Conservation (phyloP, 1,140 invertebrate genomes). For the Platyura marginata region DNA sequence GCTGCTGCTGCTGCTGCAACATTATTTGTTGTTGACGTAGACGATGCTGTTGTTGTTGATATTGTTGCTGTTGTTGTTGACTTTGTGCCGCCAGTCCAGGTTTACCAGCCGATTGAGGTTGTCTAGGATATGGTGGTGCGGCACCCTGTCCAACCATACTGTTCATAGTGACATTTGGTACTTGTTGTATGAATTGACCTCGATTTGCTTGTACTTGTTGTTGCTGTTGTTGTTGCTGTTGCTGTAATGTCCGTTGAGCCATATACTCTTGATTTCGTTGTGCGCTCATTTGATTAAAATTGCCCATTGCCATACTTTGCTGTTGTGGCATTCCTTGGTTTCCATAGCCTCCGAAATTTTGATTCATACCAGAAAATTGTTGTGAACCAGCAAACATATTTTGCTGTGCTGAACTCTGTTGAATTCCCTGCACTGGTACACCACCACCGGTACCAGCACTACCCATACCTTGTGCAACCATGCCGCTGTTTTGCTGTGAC, state of each 20-base stretch:
- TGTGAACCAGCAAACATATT: conserved; percentile 12
- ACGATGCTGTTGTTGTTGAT: conserved; percentile 21
- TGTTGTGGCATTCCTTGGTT: conserved; percentile 8
- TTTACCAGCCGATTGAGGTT: conserved; percentile 18
- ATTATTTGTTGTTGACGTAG: conserved; percentile 24
- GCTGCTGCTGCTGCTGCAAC: conserved; percentile 23
- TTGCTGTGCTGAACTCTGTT: conserved; percentile 9
- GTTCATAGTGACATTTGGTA: conserved; percentile 25
- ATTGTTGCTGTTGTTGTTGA: too few species aligned
- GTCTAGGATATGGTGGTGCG: conserved; percentile 27
- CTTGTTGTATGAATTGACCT: conserved; percentile 21
- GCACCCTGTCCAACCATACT: conserved; percentile 29
- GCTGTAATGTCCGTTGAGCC: conserved; percentile 34
- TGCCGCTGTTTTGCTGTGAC: conserved; percentile 1
- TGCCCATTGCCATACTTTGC: conserved; percentile 25
- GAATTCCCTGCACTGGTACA: conserved; percentile 8
- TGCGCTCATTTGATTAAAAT: conserved; percentile 22
- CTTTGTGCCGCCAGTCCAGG: conserved; percentile 18
- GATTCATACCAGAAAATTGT: conserved; percentile 12
- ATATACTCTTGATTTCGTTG: conserved; percentile 25
- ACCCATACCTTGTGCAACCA: conserved; percentile 5
- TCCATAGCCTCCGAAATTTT: conserved; percentile 18
- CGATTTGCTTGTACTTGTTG: conserved; percentile 15
- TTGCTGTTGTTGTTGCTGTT: conserved; percentile 26
- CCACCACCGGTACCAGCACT: conserved; percentile 11